Evolutionary conservation across 2,113 vertebrate species (phyloP).

Genomic region (Fregata magnificens): DNA sequence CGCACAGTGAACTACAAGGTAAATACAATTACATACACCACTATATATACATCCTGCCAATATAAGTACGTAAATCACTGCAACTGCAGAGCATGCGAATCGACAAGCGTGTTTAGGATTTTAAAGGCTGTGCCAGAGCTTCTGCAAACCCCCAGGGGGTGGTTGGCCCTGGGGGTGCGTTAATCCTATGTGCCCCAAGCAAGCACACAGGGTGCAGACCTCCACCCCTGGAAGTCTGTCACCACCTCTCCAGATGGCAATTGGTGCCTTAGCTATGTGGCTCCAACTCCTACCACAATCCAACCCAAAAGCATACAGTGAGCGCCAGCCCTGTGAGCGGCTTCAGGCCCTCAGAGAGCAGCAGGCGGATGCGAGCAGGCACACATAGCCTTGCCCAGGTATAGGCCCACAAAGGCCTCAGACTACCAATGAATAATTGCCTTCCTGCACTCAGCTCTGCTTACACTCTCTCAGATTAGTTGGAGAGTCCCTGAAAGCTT

Average conservation of each 20-base stretch:
- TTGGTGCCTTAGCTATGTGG: neutral
- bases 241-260: neutral
- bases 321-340: accelerated
- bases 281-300: neutral
- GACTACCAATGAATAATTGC: accelerated
- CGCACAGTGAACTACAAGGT: neutral
- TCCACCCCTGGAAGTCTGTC: neutral
- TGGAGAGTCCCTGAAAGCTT: neutral
- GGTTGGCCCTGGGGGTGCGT: neutral
- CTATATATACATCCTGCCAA: neutral
- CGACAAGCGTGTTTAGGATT: neutral
- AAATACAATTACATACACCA: neutral
- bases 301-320: accelerated
- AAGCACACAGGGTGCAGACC: neutral
- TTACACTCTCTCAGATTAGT: no score
- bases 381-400: neutral
- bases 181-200: neutral
- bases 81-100: neutral
- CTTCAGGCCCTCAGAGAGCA: neutral
- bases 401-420: neutral
- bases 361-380: accelerated
- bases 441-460: neutral
- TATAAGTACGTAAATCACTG: neutral
- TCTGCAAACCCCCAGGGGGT: accelerated
- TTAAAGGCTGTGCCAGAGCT: neutral